These are phyloP conservation scores for Mesodorylaimus sp. DNA, from an alignment of 2,888 invertebrate species.

Conservation along the genomic window DNA sequence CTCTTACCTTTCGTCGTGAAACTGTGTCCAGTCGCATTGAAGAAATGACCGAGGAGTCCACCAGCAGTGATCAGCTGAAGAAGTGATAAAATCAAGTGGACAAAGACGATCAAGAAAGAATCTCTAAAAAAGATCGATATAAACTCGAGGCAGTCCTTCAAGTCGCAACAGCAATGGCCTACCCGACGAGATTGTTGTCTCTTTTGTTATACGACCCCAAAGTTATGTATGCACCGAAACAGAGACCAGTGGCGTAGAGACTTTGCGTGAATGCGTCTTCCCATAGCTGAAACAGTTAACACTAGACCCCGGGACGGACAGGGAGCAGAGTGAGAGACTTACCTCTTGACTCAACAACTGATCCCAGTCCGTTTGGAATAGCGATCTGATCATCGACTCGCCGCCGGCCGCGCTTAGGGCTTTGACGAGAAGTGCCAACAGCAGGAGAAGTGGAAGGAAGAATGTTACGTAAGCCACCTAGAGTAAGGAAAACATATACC, in stretches of 20 bases:
- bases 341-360: conserved; percentile 19
- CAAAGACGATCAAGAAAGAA: conserved; percentile 19
- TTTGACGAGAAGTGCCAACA: conserved; percentile 14
- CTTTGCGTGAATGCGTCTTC: conserved; percentile 23
- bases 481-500: not conserved
- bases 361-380: conserved; percentile 21
- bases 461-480: conserved; percentile 15
- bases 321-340: too few relatives aligned
- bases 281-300: conserved; percentile 19
- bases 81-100: conserved; percentile 17
- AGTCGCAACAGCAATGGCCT: too few relatives aligned
- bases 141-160: too few relatives aligned
- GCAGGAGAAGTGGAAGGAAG: conserved; percentile 12
- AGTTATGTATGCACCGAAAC: conserved; percentile 28
- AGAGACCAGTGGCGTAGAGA: conserved; percentile 25
- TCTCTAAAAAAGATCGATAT: conserved; percentile 19
- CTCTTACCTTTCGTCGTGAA: too few relatives aligned
- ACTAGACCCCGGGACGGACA: too few relatives aligned
- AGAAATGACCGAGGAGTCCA: conserved; percentile 20
- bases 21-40: too few relatives aligned
- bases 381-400: conserved; percentile 12
- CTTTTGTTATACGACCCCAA: conserved; percentile 28
- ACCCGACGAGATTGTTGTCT: conserved; percentile 26
- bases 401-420: conserved; percentile 17
- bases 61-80: conserved; percentile 18